A percentile compares a stretch with the other conserved stretches of the same genome.
phyloP scores from a whole-genome alignment of 2,113 vertebrate species.

The Mormyrus lacerda region DNA sequence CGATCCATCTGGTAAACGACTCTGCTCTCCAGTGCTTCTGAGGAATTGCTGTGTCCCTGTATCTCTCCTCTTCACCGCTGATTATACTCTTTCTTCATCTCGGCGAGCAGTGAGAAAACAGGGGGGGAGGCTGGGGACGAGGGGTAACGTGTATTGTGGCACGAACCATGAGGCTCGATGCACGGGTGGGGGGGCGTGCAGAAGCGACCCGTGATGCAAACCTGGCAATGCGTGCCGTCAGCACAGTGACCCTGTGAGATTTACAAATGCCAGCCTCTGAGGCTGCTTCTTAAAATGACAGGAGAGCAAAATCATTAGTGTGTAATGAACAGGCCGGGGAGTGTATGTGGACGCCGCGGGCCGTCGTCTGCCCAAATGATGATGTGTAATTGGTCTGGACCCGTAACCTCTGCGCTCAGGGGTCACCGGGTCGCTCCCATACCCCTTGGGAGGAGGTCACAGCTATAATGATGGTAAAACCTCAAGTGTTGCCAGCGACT shows the following conservation, averaged over 20 bases:
- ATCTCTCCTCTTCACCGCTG: background rate
- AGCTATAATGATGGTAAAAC: conserved; percentile 16
- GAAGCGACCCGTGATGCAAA: background rate
- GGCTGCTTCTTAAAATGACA: background rate
- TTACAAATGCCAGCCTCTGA: background rate
- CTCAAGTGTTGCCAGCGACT: conserved; percentile 11
- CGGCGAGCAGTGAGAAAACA: background rate
- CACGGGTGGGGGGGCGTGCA: background rate
- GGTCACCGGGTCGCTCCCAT: conserved; percentile 19
- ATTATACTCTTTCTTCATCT: conserved; percentile 15
- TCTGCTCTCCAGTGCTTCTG: background rate
- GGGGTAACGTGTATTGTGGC: background rate
- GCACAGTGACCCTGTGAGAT: background rate
- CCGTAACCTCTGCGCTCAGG: conserved; percentile 23
- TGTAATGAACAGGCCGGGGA: conserved; percentile 32
- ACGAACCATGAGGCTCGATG: background rate
- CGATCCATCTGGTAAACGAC: background rate
- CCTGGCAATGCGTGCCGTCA: too few species aligned
- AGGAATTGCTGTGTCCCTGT: background rate
- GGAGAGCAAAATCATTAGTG: conserved; percentile 14
- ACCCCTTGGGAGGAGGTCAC: conserved; percentile 23
- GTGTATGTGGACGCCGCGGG: conserved; percentile 26
- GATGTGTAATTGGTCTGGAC: conserved; percentile 28
- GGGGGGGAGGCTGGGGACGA: background rate
- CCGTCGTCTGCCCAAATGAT: conserved; percentile 24